phyloP scores from a whole-genome alignment of 2,113 vertebrate genomes.

The Sinocyclocheilus anophthalmus region DNA sequence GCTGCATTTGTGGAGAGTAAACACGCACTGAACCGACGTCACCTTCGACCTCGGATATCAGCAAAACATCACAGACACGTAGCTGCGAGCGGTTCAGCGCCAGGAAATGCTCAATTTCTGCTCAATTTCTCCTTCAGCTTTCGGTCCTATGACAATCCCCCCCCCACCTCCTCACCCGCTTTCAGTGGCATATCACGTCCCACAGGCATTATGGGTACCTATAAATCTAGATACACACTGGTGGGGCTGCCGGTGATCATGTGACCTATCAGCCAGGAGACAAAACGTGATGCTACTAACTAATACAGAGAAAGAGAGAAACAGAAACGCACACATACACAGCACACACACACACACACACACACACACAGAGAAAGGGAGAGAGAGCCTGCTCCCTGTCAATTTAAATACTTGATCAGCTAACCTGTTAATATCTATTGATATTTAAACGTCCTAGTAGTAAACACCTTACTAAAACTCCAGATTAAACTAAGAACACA shows the following conservation, averaged over 20 bases:
- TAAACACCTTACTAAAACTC: too few species aligned
- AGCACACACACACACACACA: neutral
- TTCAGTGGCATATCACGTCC: conserved; percentile 51
- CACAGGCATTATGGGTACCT: conserved; percentile 47
- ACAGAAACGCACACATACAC: neutral
- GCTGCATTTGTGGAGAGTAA: neutral
- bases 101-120: conserved; percentile 14
- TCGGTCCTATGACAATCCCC: neutral
- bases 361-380: neutral
- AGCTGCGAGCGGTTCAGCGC: neutral
- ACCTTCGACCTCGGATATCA: neutral
- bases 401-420: neutral
- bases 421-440: too few species aligned
- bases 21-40: neutral
- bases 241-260: conserved; percentile 32
- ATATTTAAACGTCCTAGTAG: too few species aligned
- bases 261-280: conserved; percentile 42
- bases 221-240: conserved; percentile 56
- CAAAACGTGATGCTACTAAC: conserved; percentile 50
- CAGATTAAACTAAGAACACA: too few species aligned
- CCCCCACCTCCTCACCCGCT: neutral
- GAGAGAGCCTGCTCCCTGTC: neutral
- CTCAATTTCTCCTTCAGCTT: conserved; percentile 41
- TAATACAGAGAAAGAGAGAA: conserved; percentile 12
- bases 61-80: neutral